A percentile compares a stretch with the other conserved stretches of the same genome.
These are phyloP conservation scores for Neomonachus schauinslandi DNA, from an alignment of 2,113 vertebrate genomes.

Conservation along the genomic window DNA sequence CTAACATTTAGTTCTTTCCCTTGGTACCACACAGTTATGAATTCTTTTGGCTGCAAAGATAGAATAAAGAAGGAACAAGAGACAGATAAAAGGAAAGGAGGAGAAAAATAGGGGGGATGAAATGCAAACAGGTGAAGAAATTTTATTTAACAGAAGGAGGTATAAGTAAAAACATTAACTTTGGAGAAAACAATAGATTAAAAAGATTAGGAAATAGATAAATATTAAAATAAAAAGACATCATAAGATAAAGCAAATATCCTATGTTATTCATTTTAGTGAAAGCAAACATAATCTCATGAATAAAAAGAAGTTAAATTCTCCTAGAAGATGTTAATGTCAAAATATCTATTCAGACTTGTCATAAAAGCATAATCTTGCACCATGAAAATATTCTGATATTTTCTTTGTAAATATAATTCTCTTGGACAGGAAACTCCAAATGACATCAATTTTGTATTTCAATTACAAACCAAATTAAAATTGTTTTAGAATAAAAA, in stretches of 20 bases:
- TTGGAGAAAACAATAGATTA: constrained; percentile 12
- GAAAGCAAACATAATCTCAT: constrained; percentile 53
- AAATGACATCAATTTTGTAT: constrained; percentile 71
- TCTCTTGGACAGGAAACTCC: constrained; percentile 70
- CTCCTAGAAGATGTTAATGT: constrained; percentile 30
- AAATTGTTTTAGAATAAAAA: constrained; percentile 78
- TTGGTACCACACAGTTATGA: background rate
- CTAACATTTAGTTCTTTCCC: background rate
- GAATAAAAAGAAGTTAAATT: constrained; percentile 45
- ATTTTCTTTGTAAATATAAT: constrained; percentile 53
- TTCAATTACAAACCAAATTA: constrained; percentile 74
- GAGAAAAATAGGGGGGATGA: background rate
- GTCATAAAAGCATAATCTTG: constrained; percentile 40
- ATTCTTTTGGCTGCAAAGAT: background rate
- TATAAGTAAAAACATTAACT: constrained; percentile 21
- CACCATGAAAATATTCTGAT: constrained; percentile 30
- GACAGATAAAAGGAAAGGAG: background rate
- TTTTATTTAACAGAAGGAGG: background rate
- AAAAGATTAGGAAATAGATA: background rate
- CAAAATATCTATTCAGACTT: constrained; percentile 43
- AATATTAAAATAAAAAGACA: constrained; percentile 40
- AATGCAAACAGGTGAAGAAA: background rate
- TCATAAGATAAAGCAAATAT: background rate
- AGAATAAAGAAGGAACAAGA: constrained; percentile 9
- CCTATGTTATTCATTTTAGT: background rate